A percentile compares a stretch with the other conserved stretches of the same genome.
Conservation (phyloP, 2,888 invertebrate genomes). For the Norana najaformis region DNA sequence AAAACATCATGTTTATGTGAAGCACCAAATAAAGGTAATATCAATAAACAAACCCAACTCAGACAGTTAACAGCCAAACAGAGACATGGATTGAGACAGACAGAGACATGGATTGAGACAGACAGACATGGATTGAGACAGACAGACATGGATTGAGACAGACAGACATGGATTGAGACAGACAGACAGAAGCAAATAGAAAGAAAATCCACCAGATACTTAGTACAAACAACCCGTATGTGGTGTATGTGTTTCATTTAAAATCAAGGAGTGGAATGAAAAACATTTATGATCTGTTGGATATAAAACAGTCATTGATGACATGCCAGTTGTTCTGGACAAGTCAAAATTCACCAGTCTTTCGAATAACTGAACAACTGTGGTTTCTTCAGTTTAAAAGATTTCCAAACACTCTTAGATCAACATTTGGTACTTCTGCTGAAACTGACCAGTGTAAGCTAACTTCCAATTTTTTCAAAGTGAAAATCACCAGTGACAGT, state of each 20-base stretch:
- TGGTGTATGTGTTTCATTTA: neutral
- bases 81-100: neutral
- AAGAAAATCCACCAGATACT: neutral
- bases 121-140: too few species aligned
- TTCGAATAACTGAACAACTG: slow-evolving; percentile 13
- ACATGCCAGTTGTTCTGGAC: neutral
- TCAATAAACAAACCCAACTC: neutral
- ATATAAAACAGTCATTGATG: neutral
- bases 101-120: neutral
- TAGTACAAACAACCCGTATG: neutral
- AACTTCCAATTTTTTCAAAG: neutral
- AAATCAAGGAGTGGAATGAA: neutral
- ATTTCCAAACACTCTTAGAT: neutral
- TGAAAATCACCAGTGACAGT: neutral
- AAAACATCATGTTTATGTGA: neutral
- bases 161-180: neutral
- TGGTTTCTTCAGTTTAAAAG: neutral
- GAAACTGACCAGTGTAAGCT: neutral
- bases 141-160: neutral
- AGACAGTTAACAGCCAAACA: neutral
- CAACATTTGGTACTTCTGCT: neutral
- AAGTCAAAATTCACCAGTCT: neutral
- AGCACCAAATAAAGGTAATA: neutral
- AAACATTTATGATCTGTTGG: neutral
- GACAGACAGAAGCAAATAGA: neutral